Conservation (phyloP, 2,888 invertebrate genomes). For the Alcis repandata region DNA sequence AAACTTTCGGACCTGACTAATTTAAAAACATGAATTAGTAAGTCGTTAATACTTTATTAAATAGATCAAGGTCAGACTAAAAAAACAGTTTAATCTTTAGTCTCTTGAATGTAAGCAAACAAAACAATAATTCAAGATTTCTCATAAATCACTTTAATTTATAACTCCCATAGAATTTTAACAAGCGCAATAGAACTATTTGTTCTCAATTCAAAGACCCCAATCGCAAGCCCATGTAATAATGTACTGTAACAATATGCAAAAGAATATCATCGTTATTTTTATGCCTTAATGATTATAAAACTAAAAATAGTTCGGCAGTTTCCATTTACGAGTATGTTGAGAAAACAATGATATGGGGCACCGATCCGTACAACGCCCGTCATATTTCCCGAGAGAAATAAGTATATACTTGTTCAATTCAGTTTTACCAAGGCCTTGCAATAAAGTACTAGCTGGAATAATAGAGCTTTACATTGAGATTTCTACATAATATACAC, state of each 20-base stretch:
- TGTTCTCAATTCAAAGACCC: constrained; percentile 4
- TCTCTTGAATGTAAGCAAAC: background rate
- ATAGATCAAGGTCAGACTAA: background rate
- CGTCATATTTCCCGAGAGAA: constrained; percentile 28
- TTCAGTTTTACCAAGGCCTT: constrained; percentile 7
- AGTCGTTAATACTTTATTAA: background rate
- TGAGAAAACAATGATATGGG: constrained; percentile 28
- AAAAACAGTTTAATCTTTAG: background rate
- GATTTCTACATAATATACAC: too few species aligned
- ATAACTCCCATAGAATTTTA: constrained; percentile 6
- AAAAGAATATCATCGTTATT: constrained; percentile 10
- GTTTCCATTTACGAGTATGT: constrained; percentile 13
- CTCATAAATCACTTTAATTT: constrained; percentile 8
- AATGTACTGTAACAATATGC: background rate
- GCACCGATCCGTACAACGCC: constrained; percentile 1
- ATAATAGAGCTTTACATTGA: background rate
- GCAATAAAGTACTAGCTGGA: background rate
- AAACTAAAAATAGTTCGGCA: constrained; percentile 2
- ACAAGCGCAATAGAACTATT: constrained; percentile 6
- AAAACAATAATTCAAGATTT: background rate
- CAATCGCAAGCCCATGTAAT: background rate
- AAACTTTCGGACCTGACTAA: too few species aligned
- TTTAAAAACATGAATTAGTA: background rate
- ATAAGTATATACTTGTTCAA: constrained; percentile 14
- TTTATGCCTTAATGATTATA: constrained; percentile 6